Conservation (phyloP, 1,140 invertebrate genomes). For the Ectropis grisescens region DNA sequence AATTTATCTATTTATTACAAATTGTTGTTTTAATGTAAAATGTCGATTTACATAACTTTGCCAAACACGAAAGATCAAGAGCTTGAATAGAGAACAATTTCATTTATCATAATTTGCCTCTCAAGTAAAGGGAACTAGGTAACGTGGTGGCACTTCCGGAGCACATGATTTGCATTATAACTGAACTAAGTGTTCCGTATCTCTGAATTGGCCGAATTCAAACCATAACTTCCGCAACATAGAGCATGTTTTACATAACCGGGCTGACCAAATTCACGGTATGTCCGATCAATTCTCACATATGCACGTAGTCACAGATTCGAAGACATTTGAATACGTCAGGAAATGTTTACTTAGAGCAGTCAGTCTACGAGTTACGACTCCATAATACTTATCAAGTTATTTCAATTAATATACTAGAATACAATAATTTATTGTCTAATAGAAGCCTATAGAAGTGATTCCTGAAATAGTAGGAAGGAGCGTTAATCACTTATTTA, state of each 20-base stretch:
- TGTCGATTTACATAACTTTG: no score
- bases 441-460: no score
- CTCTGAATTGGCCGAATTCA: constrained; percentile 9
- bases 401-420: no score
- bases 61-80: no score
- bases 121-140: constrained; percentile 47
- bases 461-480: no score
- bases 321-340: constrained; percentile 40
- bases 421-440: no score
- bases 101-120: constrained; percentile 55
- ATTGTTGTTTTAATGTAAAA: no score
- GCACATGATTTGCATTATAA: constrained; percentile 56
- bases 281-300: constrained; percentile 41
- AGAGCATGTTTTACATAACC: constrained; percentile 19
- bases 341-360: constrained; percentile 17
- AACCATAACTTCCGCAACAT: constrained; percentile 8
- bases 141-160: constrained; percentile 40
- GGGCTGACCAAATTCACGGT: constrained; percentile 18
- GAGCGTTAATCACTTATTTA: no score
- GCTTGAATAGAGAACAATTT: no score
- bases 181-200: constrained; percentile 32
- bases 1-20: no score
- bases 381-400: no score
- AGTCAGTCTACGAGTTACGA: no score
- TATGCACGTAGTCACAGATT: constrained; percentile 21